Evolutionary conservation across 2,113 vertebrate species (phyloP).

Genomic region (Protobothrops mucrosquamatus): DNA sequence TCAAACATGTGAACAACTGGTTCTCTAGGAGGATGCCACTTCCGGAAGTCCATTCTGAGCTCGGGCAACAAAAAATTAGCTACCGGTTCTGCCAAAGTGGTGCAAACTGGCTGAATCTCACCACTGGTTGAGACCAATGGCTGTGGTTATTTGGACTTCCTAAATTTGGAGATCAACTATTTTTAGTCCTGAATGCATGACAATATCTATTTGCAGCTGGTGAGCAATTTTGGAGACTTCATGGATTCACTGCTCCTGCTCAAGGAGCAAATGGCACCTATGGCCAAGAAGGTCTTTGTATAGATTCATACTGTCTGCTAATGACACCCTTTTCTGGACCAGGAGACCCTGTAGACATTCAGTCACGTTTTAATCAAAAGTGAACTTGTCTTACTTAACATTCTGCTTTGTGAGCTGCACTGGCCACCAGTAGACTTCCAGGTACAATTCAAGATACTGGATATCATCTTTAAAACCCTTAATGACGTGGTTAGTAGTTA

Average conservation of each 20-base stretch:
- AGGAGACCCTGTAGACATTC: not conserved
- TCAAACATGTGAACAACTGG: no score
- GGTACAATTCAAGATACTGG: not conserved
- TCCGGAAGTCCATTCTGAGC: no score
- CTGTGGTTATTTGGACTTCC: not conserved
- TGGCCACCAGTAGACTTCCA: not conserved
- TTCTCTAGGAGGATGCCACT: no score
- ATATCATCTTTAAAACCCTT: not conserved
- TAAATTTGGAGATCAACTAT: not conserved
- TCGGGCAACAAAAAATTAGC: no score
- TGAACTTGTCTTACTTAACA: not conserved
- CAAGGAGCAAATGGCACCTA: not conserved
- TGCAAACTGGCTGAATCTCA: no score
- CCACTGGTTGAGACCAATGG: not conserved
- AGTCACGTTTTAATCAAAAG: not conserved
- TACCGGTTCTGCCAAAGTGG: no score
- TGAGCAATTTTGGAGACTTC: not conserved
- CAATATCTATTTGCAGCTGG: not conserved
- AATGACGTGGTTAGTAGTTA: not conserved
- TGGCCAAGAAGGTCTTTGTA: not conserved
- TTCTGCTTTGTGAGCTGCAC: not conserved
- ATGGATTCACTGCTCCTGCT: not conserved
- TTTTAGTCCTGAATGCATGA: not conserved
- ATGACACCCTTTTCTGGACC: not conserved
- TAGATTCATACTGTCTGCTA: not conserved